Conservation (phyloP, 1,140 invertebrate genomes). For the Leptoteleia sp. region DNA sequence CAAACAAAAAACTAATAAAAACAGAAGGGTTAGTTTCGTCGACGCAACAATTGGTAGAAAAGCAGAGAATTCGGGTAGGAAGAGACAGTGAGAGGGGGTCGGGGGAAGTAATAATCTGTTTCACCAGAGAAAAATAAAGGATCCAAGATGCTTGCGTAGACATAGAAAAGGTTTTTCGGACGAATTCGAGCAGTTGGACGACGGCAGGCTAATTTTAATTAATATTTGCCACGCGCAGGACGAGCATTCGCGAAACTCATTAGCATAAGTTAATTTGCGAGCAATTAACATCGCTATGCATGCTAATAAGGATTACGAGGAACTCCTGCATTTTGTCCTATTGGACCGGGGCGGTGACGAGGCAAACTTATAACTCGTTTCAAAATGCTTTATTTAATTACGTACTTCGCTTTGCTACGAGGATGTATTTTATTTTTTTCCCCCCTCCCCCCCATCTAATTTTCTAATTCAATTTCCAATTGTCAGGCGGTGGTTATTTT, state of each 20-base stretch:
- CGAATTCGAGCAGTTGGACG: conserved; percentile 43
- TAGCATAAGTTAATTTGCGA: conserved; percentile 66
- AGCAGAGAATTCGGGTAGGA: conserved; percentile 50
- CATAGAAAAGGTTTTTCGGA: conserved; percentile 47
- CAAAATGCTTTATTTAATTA: conserved; percentile 59
- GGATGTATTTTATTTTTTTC: conserved; percentile 49
- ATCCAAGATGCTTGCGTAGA: conserved; percentile 43
- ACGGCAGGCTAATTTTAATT: conserved; percentile 63
- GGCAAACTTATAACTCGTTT: conserved; percentile 55
- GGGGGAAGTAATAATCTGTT: conserved; percentile 46
- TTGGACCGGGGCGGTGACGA: conserved; percentile 41
- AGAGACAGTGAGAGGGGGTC: conserved; percentile 9
- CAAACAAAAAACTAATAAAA: conserved; percentile 41
- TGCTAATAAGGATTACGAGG: conserved; percentile 66
- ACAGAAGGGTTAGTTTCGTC: conserved; percentile 48
- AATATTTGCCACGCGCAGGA: conserved; percentile 67
- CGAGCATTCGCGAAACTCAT: conserved; percentile 62
- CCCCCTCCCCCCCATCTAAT: conserved; percentile 33
- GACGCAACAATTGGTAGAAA: conserved; percentile 44
- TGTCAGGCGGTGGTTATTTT: conserved; percentile 41
- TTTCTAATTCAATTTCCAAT: conserved; percentile 58
- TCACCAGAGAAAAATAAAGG: conserved; percentile 48
- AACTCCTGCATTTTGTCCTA: conserved; percentile 59
- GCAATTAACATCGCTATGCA: conserved; percentile 67
- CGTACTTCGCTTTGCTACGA: conserved; percentile 32